Percentiles rank a stretch among this genome's conserved stretches.
phyloP scores from a whole-genome alignment of 1,140 invertebrate species.

The Euura lappo region DNA sequence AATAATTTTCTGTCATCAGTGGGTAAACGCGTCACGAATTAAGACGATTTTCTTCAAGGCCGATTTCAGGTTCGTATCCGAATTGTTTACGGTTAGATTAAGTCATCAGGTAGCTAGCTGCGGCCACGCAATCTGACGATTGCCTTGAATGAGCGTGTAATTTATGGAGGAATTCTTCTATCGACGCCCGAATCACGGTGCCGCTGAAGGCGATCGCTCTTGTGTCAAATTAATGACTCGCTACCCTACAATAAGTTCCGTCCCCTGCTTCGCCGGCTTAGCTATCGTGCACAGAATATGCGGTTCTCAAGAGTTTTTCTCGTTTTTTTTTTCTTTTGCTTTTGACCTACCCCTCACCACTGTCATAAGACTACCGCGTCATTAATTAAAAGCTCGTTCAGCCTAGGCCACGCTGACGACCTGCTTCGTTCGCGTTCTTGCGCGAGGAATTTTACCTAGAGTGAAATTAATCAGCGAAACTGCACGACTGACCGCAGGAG shows the following conservation, averaged over 20 bases:
- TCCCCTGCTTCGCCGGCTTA: background rate
- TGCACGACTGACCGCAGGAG: too few species aligned
- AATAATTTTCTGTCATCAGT: background rate
- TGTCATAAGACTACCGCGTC: conserved; percentile 8
- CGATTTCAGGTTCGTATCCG: too few species aligned
- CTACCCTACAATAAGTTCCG: background rate
- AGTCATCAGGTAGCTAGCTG: background rate
- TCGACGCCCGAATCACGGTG: conserved; percentile 18
- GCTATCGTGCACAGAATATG: background rate
- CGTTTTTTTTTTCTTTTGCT: background rate
- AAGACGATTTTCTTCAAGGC: too few species aligned
- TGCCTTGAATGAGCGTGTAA: conserved; percentile 23
- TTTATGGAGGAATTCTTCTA: conserved; percentile 24
- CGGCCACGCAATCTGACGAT: background rate
- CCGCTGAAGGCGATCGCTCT: conserved; percentile 8
- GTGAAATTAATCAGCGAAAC: background rate
- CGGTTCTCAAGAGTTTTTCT: conserved; percentile 8
- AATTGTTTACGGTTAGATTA: background rate
- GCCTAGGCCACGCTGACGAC: background rate
- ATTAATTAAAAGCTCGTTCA: conserved; percentile 11
- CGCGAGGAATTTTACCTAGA: background rate
- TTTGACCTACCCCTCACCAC: background rate
- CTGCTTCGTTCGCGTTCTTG: background rate
- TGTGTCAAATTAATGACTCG: conserved; percentile 18
- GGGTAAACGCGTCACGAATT: background rate